Evolutionary conservation across 2,113 vertebrate genomes (phyloP).

Genomic region (Smithornis capensis): DNA sequence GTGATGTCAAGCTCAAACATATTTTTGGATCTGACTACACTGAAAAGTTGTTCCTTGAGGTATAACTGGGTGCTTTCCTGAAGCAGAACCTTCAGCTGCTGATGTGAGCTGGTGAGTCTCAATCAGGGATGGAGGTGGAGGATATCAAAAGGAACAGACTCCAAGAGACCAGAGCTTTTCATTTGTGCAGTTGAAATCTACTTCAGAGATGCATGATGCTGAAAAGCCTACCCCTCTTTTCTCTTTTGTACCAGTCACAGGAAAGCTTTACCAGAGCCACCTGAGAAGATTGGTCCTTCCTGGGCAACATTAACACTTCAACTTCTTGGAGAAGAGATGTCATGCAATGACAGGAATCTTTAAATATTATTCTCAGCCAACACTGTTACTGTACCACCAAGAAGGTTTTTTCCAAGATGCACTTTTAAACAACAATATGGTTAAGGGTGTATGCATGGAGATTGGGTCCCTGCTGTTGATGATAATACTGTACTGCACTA

Average conservation of each 20-base stretch:
- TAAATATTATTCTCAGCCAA: neutral
- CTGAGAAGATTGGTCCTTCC: neutral
- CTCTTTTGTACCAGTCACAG: neutral
- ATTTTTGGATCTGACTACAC: neutral
- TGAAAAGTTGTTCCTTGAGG: neutral
- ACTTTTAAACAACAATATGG: neutral
- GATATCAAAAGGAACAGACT: neutral
- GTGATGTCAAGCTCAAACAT: neutral
- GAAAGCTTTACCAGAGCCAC: neutral
- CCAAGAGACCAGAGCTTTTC: neutral
- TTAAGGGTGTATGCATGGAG: neutral
- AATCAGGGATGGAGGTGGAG: neutral
- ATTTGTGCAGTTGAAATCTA: neutral
- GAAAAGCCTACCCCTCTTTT: neutral
- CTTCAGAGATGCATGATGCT: neutral
- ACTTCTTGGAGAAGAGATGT: neutral
- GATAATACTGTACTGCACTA: neutral
- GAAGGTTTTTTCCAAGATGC: neutral
- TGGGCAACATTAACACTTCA: neutral
- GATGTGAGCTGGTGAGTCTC: neutral
- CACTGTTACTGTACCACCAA: neutral
- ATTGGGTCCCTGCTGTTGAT: neutral
- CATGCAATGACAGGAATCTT: neutral
- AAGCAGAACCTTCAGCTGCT: neutral
- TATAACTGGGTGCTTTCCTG: neutral